Base-by-base conservation (phyloP, 2,797 vertebrate genomes). In the Brotula barbata region DNA sequence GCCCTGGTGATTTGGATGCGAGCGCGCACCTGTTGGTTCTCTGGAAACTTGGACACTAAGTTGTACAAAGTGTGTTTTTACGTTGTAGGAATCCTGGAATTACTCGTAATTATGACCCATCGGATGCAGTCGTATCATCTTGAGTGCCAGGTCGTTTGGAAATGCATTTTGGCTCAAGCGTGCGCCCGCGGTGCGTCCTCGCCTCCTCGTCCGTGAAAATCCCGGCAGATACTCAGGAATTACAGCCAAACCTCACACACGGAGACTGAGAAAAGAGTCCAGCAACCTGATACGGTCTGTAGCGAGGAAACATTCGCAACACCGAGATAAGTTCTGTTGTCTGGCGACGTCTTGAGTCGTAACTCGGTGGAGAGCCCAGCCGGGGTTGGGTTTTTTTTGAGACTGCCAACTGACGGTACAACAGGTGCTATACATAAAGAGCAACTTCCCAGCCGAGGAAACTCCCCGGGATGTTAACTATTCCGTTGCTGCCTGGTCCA, bases 371-470 rank as follows among this genome's bases (percentile, higher is more conserved):
- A 85, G 75, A 76, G 78, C 63, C 49, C 68, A 46, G 58, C 55
- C 51, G 59, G 73, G 82, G 75, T 65, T 85, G 73, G 75, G 28
- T 78, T 79, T 81, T 14, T 36, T 15, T 75, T 75, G 80, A 3
- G 84, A 77, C 78, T 74, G 90, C 90, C 90, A 80, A 92, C 89
- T 82, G 91, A 90, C 80, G 43, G 84, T 84, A 87, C 92, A 92
- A 93, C 95, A 96, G 95, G 95, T 96, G 95, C 92, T 85, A 84
- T 70, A 82, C 88, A 80, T 87, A 85, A 90, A 92, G 75, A 79
- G 60, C 61, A 88, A 83, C 79, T 86, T 88, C 81, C 73, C 76
- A 75, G 58, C 47, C n/a, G 69, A 89, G 87, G 89, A 87, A 91
- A 92, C 89, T 91, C 90, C 90, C 89, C 80, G 55, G 73, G 76